These are phyloP conservation scores for Anguilla marmorata DNA, from an alignment of 2,797 vertebrate genomes.

Conservation along the genomic window DNA sequence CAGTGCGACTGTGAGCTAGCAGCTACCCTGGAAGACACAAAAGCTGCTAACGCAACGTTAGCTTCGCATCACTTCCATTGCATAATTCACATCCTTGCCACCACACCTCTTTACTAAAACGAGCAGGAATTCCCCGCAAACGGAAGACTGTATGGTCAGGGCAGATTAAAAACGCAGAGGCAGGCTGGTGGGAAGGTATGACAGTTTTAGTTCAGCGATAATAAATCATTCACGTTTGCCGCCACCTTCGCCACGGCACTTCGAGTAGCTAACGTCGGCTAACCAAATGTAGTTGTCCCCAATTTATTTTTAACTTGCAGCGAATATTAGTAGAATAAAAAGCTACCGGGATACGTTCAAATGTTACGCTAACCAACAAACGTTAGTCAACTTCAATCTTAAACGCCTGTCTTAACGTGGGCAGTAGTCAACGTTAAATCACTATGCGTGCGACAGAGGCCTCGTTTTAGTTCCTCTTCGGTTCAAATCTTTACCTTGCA, in stretches of 20 bases:
- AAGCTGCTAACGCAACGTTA: no score
- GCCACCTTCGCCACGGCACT: background rate
- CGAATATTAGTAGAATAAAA: background rate
- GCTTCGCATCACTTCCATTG: background rate
- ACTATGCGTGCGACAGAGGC: background rate
- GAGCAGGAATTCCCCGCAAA: background rate
- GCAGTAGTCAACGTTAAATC: background rate
- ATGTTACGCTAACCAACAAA: background rate
- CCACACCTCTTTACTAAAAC: background rate
- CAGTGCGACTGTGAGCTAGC: background rate
- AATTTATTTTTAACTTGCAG: background rate
- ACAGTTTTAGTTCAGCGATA: background rate
- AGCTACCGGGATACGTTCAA: background rate
- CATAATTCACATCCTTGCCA: background rate
- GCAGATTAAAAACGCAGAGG: background rate
- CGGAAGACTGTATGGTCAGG: background rate
- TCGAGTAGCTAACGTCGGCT: background rate
- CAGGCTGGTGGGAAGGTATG: background rate
- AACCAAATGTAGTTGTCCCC: background rate
- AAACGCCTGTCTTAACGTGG: background rate
- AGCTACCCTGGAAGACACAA: background rate
- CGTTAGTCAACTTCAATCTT: background rate
- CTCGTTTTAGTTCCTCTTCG: background rate
- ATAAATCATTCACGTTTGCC: background rate
- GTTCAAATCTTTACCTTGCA: background rate